These are phyloP conservation scores for Drosophila guanche DNA, from an alignment of 1,140 invertebrate species.

Conservation along the genomic window DNA sequence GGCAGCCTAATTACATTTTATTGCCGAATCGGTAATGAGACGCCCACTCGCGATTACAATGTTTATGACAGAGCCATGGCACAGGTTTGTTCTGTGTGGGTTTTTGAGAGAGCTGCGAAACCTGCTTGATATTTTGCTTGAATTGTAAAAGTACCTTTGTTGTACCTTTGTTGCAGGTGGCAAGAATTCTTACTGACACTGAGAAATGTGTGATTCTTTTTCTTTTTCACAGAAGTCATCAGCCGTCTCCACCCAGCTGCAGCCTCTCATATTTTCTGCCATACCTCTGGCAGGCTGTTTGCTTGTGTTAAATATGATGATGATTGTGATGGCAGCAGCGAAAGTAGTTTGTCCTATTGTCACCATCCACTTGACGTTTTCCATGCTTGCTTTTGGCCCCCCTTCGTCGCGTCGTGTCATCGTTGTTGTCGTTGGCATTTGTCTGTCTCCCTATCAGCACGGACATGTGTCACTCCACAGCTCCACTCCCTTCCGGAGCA, in stretches of 20 bases:
- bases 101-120: no score
- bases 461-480: slow-evolving; percentile 2
- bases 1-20: slow-evolving; percentile 63
- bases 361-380: slow-evolving; percentile 13
- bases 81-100: no score
- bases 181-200: no score
- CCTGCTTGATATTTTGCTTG: no score
- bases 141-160: no score
- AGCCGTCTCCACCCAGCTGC: no score
- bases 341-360: slow-evolving; percentile 21
- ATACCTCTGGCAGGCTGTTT: slow-evolving; percentile 1
- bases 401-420: no score
- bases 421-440: no score
- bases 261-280: background rate
- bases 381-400: background rate
- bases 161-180: no score
- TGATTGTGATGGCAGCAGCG: background rate
- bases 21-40: slow-evolving; percentile 50
- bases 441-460: slow-evolving; percentile 8
- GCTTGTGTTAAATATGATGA: slow-evolving; percentile 17
- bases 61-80: background rate
- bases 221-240: no score
- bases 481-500: no score
- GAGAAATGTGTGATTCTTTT: no score
- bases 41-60: slow-evolving; percentile 15